These are phyloP conservation scores for Astropecten irregularis DNA, from an alignment of 53 echinoderm and acorn worm genomes.

Conservation along the genomic window DNA sequence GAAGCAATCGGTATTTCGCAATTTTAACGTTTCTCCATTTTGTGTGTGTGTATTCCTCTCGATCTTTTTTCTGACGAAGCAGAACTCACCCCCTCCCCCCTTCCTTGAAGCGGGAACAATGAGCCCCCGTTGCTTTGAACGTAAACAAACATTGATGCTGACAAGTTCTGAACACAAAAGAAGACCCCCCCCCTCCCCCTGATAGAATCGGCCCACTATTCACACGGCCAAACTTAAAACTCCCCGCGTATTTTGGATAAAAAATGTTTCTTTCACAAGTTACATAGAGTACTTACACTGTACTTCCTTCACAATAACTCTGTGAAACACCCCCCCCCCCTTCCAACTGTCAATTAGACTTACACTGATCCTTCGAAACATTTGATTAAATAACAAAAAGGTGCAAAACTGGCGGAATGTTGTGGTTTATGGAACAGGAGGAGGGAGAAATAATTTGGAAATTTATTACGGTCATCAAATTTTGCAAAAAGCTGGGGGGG, in stretches of 20 bases:
- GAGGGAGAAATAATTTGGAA: too few species aligned
- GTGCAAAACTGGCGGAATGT: neutral
- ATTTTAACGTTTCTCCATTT: too few species aligned
- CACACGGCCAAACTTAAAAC: neutral
- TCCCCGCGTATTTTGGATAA: conserved; percentile 6
- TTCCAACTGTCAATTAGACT: conserved; percentile 35
- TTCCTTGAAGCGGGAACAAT: neutral
- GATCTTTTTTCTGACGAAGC: too few species aligned
- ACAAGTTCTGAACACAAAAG: conserved; percentile 19
- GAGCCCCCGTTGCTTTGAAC: conserved; percentile 13
- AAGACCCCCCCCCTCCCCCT: too few species aligned
- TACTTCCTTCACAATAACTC: too few species aligned
- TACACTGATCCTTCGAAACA: conserved; percentile 29
- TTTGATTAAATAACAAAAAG: conserved; percentile 12
- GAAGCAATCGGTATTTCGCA: too few species aligned
- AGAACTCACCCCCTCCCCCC: too few species aligned
- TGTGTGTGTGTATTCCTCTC: too few species aligned
- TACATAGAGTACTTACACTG: neutral
- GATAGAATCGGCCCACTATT: neutral
- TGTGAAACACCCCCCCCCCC: too few species aligned
- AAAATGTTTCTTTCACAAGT: conserved; percentile 27
- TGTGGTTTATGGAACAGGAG: too few species aligned
- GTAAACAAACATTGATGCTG: conserved; percentile 54
- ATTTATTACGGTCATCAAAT: too few species aligned
- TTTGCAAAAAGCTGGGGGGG: too few species aligned